A percentile compares a stretch with the other conserved stretches of the same genome.
These are phyloP conservation scores for Eulemur coronatus DNA, from an alignment of 2,797 vertebrate species.

Conservation along the genomic window DNA sequence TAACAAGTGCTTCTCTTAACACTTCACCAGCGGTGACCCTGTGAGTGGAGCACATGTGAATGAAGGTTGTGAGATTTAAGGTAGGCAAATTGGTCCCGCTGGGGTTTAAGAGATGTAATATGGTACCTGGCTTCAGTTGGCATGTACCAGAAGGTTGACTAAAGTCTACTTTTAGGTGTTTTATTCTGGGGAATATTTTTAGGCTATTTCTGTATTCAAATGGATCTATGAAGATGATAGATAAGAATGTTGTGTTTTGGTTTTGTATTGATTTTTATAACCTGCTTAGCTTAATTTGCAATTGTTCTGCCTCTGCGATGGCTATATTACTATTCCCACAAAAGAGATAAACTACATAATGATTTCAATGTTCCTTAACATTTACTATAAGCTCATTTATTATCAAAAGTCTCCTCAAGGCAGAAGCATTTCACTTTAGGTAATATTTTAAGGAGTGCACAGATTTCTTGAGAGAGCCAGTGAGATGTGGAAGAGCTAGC, in stretches of 20 bases:
- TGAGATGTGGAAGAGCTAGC: neutral
- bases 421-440: neutral
- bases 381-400: neutral
- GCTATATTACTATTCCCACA: neutral
- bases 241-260: neutral
- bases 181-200: neutral
- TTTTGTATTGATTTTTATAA: neutral
- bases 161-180: neutral
- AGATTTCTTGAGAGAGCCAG: neutral
- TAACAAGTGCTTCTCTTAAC: neutral
- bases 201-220: neutral
- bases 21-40: too few species aligned
- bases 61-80: neutral
- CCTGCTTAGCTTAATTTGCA: conserved; percentile 2
- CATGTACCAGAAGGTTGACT: neutral
- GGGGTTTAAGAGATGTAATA: neutral
- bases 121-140: neutral
- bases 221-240: neutral
- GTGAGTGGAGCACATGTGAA: neutral
- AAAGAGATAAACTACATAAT: neutral
- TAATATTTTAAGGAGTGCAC: neutral
- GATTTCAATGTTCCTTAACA: conserved; percentile 2
- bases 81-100: neutral
- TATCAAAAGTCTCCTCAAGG: neutral
- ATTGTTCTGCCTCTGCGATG: neutral